phyloP scores from a whole-genome alignment of 2,113 vertebrate genomes.

The Crotalus helleri region DNA sequence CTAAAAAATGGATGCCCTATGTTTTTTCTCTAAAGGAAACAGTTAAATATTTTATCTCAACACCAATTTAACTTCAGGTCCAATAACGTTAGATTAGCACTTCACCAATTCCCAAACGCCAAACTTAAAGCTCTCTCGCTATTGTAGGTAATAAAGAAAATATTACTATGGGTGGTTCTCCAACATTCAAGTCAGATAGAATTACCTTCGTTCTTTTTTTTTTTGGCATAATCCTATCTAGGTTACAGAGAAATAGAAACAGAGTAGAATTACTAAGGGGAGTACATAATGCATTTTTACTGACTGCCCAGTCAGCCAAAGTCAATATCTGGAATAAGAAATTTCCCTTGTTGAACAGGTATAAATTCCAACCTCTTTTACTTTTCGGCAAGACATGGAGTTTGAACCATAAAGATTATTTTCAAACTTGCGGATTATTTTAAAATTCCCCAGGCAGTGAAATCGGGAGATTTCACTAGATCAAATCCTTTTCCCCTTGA shows the following conservation, averaged over 20 bases:
- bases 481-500: not conserved
- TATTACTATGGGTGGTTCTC: not conserved
- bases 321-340: not conserved
- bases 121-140: conserved; percentile 10
- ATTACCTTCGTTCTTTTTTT: not conserved
- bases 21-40: conserved; percentile 26
- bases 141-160: not conserved
- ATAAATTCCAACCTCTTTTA: not conserved
- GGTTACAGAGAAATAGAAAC: not conserved
- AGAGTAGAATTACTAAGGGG: not conserved
- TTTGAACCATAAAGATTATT: not conserved
- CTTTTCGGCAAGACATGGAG: not conserved
- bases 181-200: not conserved
- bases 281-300: not conserved
- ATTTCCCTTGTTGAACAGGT: not conserved
- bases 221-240: not conserved
- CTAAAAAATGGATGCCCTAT: conserved; percentile 3
- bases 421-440: not conserved
- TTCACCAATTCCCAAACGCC: conserved; percentile 30
- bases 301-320: conserved; percentile 10
- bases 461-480: not conserved
- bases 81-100: conserved; percentile 40
- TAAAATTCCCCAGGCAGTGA: not conserved
- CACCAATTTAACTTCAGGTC: conserved; percentile 35
- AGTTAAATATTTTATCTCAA: conserved; percentile 37